phyloP scores from a whole-genome alignment of 2,113 vertebrate species.

The Pelecanus crispus region DNA sequence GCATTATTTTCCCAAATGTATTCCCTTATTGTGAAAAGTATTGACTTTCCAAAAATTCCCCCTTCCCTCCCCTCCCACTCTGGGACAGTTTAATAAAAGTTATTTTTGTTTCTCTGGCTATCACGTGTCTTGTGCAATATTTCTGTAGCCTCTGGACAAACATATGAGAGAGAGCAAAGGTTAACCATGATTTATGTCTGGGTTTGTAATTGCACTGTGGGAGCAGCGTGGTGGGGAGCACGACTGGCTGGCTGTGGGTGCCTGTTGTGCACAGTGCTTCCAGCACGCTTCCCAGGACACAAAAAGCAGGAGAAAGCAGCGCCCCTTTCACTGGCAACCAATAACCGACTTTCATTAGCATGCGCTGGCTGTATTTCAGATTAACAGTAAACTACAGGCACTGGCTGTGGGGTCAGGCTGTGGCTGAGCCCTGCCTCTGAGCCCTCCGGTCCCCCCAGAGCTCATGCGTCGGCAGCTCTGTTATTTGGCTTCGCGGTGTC shows the following conservation, averaged over 20 bases:
- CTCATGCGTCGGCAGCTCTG: not conserved
- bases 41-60: not conserved
- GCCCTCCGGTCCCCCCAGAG: not conserved
- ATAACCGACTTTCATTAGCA: accelerated
- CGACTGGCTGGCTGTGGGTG: not conserved
- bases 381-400: not conserved
- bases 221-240: not conserved
- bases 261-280: not conserved
- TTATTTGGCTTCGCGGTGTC: accelerated
- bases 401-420: not conserved
- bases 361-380: not conserved
- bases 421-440: not conserved
- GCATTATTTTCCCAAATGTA: not conserved
- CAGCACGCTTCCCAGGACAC: not conserved
- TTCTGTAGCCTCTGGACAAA: constrained; percentile 51
- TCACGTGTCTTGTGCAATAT: constrained; percentile 30
- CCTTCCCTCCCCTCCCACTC: not conserved
- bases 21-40: not conserved
- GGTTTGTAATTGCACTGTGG: not conserved
- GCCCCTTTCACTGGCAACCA: not conserved
- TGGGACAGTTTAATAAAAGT: not conserved
- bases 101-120: not conserved
- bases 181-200: constrained; percentile 20
- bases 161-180: constrained; percentile 14
- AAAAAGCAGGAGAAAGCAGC: not conserved